Percentiles rank a stretch among this genome's conserved stretches.
Evolutionary conservation across 2,888 invertebrate species (phyloP).

Genomic region (Aleiodes alternator): DNA sequence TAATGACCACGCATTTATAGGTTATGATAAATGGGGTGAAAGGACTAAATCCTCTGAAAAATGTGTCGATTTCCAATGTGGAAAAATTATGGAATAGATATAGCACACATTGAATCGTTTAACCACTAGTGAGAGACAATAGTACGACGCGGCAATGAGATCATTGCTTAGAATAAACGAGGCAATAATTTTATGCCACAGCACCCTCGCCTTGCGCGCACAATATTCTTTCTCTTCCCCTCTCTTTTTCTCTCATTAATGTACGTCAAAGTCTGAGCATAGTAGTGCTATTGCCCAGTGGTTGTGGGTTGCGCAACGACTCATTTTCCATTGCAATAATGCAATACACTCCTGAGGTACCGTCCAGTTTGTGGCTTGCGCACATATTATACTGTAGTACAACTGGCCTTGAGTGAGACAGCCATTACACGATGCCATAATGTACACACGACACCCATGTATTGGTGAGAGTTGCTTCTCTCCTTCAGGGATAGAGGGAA

Average conservation of each 20-base stretch:
- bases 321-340: slow-evolving; percentile 70
- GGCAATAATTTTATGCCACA: slow-evolving; percentile 72
- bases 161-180: slow-evolving; percentile 73
- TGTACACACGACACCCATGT: slow-evolving; percentile 57
- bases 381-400: slow-evolving; percentile 66
- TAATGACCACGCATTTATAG: slow-evolving; percentile 16
- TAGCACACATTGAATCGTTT: slow-evolving; percentile 26
- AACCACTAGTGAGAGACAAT: slow-evolving; percentile 28
- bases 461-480: not conserved
- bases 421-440: slow-evolving; percentile 72
- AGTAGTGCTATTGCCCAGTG: slow-evolving; percentile 52
- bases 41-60: slow-evolving; percentile 18
- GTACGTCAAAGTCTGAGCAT: slow-evolving; percentile 40
- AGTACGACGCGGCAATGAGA: slow-evolving; percentile 68
- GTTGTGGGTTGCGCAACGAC: slow-evolving; percentile 71
- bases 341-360: slow-evolving; percentile 38
- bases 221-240: slow-evolving; percentile 23
- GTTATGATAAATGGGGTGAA: slow-evolving; percentile 35
- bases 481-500: slow-evolving; percentile 6
- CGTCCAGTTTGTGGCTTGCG: slow-evolving; percentile 39
- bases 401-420: slow-evolving; percentile 73
- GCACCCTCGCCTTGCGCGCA: slow-evolving; percentile 64
- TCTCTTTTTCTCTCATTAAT: slow-evolving; percentile 26
- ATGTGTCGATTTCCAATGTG: slow-evolving; percentile 21
- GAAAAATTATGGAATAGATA: slow-evolving; percentile 50